Conservation (phyloP, 2,797 vertebrate genomes). For the Cuniculus paca region DNA sequence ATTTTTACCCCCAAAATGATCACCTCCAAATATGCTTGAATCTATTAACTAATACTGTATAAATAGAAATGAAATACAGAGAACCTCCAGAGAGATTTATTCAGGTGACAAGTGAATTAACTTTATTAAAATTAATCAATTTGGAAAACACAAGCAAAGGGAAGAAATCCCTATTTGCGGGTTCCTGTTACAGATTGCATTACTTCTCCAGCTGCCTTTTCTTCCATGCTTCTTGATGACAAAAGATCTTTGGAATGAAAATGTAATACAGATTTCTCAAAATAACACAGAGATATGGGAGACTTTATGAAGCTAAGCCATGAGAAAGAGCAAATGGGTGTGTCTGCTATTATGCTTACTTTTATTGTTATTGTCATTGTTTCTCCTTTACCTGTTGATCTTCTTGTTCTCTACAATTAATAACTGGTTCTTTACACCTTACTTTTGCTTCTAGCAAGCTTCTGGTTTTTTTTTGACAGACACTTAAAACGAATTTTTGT, state of each 20-base stretch:
- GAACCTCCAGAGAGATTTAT: constrained; percentile 37
- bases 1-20: constrained; percentile 64
- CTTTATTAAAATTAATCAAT: constrained; percentile 57
- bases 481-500: constrained; percentile 80
- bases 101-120: constrained; percentile 72
- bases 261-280: constrained; percentile 86
- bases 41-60: background rate
- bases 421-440: constrained; percentile 79
- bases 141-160: constrained; percentile 75
- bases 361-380: background rate
- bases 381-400: background rate
- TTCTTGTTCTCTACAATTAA: constrained; percentile 85
- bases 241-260: constrained; percentile 88
- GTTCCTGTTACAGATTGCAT: constrained; percentile 72
- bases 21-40: background rate
- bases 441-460: constrained; percentile 88
- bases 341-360: constrained; percentile 81
- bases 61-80: constrained; percentile 20
- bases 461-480: constrained; percentile 83
- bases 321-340: constrained; percentile 86
- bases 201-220: constrained; percentile 77
- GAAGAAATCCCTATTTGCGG: constrained; percentile 73
- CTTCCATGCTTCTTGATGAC: constrained; percentile 87
- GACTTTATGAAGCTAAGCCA: constrained; percentile 71
- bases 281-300: constrained; percentile 81